phyloP scores from a whole-genome alignment of 1,140 invertebrate genomes.

The Apis florea region DNA sequence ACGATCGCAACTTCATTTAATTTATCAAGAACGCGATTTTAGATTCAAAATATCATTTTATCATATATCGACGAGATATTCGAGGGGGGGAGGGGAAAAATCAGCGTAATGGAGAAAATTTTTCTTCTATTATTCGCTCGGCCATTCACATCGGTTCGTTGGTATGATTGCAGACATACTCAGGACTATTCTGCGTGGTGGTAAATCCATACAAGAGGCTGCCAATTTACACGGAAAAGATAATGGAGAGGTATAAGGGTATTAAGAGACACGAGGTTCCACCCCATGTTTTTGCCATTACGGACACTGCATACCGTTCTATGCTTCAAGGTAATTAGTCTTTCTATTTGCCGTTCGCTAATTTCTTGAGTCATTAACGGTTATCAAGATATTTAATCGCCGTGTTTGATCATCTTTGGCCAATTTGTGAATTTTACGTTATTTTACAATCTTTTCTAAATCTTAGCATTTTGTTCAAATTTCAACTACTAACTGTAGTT shows the following conservation, averaged over 20 bases:
- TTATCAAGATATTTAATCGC: background rate
- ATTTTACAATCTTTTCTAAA: background rate
- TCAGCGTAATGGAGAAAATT: constrained; percentile 1
- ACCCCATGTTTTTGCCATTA: constrained; percentile 99
- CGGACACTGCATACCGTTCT: constrained; percentile 98
- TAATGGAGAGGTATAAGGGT: constrained; percentile 99
- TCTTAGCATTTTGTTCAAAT: too few species aligned
- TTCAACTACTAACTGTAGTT: too few species aligned
- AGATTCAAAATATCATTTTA: background rate
- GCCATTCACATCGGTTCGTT: background rate
- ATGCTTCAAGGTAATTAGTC: constrained; percentile 96
- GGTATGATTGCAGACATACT: constrained; percentile 95
- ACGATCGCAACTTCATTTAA: background rate
- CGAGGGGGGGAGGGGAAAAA: background rate
- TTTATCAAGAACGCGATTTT: background rate
- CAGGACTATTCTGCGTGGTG: constrained; percentile 99
- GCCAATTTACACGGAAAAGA: constrained; percentile 99
- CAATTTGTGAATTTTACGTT: background rate
- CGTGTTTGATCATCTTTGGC: background rate
- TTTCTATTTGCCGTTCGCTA: background rate
- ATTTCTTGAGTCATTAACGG: background rate
- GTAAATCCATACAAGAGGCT: constrained; percentile 99
- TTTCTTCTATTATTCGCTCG: constrained; percentile 57
- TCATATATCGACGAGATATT: background rate
- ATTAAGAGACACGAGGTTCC: constrained; percentile 99